A percentile compares a stretch with the other conserved stretches of the same genome.
Evolutionary conservation across 92 coral and sea anemone species (phyloP).

Genomic region (Epizoanthus fatuus): DNA sequence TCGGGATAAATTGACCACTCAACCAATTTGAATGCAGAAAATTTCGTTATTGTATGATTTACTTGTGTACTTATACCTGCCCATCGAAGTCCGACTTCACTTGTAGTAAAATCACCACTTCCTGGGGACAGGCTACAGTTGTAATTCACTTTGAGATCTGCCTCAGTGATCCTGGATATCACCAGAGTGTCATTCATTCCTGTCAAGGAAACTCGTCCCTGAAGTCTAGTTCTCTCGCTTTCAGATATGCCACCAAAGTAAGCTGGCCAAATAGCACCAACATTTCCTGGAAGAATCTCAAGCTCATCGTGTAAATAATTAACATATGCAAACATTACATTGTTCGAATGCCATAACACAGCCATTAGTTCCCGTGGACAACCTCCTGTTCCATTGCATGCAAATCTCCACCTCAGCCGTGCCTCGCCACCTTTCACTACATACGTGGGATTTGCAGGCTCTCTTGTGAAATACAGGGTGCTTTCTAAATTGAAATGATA

Average conservation of each 20-base stretch:
- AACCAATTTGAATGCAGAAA: too few species aligned
- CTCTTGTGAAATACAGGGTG: not conserved
- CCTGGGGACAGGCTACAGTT: not conserved
- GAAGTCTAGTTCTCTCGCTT: not conserved
- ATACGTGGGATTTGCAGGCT: not conserved
- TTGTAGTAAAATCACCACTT: not conserved
- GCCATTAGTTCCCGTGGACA: not conserved
- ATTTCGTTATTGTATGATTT: too few species aligned
- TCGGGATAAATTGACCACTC: too few species aligned
- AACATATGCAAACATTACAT: not conserved
- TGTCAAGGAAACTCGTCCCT: not conserved
- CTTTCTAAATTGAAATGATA: too few species aligned
- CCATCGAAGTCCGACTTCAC: too few species aligned
- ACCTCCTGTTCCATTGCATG: not conserved
- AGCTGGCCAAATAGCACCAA: not conserved
- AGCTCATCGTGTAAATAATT: not conserved
- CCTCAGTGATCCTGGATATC: not conserved
- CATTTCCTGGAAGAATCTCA: not conserved
- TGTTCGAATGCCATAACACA: slow-evolving; percentile 5
- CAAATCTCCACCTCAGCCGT: not conserved
- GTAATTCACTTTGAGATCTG: not conserved
- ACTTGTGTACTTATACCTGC: too few species aligned
- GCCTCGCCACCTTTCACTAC: not conserved
- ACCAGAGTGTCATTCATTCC: not conserved
- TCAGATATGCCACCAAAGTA: not conserved